Conservation (phyloP, 1,140 invertebrate genomes). For the Spodoptera litura region DNA sequence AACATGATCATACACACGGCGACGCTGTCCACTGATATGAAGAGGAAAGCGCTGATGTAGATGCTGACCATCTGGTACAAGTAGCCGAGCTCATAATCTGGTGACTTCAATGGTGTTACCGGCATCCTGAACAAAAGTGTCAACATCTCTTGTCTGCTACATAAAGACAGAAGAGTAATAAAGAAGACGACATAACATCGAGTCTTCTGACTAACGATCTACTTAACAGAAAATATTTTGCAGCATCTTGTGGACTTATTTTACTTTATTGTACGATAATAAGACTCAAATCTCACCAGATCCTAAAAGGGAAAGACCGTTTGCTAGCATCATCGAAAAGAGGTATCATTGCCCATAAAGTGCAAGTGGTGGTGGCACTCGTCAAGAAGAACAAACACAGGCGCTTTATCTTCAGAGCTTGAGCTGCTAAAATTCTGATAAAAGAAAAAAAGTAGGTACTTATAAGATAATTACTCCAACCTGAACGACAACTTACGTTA, state of each 20-base stretch:
- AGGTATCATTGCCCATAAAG: constrained; percentile 73
- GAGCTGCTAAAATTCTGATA: constrained; percentile 63
- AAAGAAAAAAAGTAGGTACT: constrained; percentile 28
- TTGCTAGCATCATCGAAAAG: constrained; percentile 64
- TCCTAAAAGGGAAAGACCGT: constrained; percentile 73
- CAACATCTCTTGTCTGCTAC: not conserved
- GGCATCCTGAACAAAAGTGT: constrained; percentile 70
- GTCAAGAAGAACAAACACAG: constrained; percentile 69
- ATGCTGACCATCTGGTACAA: constrained; percentile 71
- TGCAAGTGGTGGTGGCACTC: constrained; percentile 67
- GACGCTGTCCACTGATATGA: constrained; percentile 72
- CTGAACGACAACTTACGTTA: too few relatives aligned
- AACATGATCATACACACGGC: constrained; percentile 74
- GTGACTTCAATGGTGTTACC: constrained; percentile 60
- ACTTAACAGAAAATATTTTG: not conserved
- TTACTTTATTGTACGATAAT: too few relatives aligned
- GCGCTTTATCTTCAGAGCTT: constrained; percentile 62
- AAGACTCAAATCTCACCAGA: constrained; percentile 66
- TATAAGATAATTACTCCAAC: too few relatives aligned
- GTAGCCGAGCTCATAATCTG: constrained; percentile 72
- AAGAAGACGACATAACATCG: not conserved
- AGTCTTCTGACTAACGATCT: not conserved
- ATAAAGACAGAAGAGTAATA: too few relatives aligned
- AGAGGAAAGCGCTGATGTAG: constrained; percentile 72
- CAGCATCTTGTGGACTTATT: too few relatives aligned